Percentiles rank a stretch among this genome's conserved stretches.
Evolutionary conservation across 1,140 invertebrate genomes (phyloP).

Genomic region (Patella vulgata): DNA sequence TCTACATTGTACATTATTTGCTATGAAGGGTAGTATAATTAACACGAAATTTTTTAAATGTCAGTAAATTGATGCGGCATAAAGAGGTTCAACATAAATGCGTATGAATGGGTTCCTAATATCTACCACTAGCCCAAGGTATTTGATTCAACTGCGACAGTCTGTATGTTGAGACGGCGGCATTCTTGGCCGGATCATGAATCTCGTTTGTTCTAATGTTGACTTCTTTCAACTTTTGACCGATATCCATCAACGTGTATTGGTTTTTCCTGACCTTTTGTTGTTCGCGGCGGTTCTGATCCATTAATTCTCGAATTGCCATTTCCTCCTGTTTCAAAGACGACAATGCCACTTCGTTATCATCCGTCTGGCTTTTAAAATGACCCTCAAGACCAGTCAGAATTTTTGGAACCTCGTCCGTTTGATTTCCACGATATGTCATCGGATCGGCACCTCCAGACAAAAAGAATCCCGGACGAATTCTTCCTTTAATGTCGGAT

Average conservation of each 20-base stretch:
- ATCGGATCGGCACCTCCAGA: background rate
- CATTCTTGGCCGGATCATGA: constrained; percentile 27
- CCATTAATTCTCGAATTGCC: constrained; percentile 36
- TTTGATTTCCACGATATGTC: constrained; percentile 3
- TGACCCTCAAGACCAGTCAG: constrained; percentile 1
- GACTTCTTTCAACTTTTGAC: constrained; percentile 27
- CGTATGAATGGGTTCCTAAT: no score
- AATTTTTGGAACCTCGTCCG: background rate
- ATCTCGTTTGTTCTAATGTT: constrained; percentile 25
- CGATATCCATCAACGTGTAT: constrained; percentile 27
- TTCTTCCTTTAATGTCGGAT: background rate
- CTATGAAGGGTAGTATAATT: no score
- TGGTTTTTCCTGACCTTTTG: constrained; percentile 32
- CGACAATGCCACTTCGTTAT: constrained; percentile 30
- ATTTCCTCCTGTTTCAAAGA: constrained; percentile 34
- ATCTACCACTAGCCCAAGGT: constrained; percentile 13
- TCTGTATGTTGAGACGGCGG: constrained; percentile 26
- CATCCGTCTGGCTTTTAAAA: constrained; percentile 24
- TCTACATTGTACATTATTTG: no score
- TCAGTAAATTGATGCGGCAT: no score
- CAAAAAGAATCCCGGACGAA: background rate
- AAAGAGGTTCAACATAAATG: no score
- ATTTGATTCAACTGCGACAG: constrained; percentile 36
- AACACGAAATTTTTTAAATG: no score
- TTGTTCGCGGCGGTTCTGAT: constrained; percentile 37